These are phyloP conservation scores for Boleophthalmus pectinirostris DNA, from an alignment of 2,113 vertebrate genomes.

Conservation along the genomic window DNA sequence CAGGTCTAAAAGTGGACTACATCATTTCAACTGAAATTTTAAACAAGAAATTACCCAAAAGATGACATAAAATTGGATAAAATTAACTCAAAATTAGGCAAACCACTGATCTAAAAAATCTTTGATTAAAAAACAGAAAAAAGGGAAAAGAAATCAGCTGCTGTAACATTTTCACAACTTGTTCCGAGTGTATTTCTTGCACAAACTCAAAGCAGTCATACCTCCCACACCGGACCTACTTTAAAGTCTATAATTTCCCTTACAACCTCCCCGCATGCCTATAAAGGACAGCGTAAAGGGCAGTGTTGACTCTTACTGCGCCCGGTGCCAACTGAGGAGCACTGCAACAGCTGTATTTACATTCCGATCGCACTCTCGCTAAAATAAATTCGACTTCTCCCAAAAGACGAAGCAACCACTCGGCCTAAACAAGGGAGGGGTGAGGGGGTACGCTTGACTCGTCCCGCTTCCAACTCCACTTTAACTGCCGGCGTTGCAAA, in stretches of 20 bases:
- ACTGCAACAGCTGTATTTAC: slow-evolving; percentile 51
- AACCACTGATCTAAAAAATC: too few species aligned
- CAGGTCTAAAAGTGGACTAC: too few species aligned
- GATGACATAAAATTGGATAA: too few species aligned
- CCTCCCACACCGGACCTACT: neutral
- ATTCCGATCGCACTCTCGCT: slow-evolving; percentile 50
- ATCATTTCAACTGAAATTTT: too few species aligned
- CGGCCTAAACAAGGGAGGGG: slow-evolving; percentile 41
- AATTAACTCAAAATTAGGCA: too few species aligned
- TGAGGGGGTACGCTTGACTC: slow-evolving; percentile 27
- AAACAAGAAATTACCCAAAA: too few species aligned
- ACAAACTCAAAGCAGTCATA: neutral
- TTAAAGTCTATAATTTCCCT: slow-evolving; percentile 27
- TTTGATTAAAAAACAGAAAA: neutral
- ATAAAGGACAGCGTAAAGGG: slow-evolving; percentile 3
- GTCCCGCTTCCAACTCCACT: neutral
- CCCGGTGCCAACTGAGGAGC: slow-evolving; percentile 2
- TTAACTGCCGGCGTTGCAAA: slow-evolving; percentile 48
- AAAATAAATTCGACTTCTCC: slow-evolving; percentile 53
- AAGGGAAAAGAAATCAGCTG: neutral
- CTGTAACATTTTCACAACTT: neutral
- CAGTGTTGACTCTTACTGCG: neutral
- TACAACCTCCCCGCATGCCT: neutral
- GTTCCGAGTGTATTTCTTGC: neutral
- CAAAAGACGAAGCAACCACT: slow-evolving; percentile 39